phyloP scores from a whole-genome alignment of 2,888 invertebrate species.

The Yponomeuta plumbellus region DNA sequence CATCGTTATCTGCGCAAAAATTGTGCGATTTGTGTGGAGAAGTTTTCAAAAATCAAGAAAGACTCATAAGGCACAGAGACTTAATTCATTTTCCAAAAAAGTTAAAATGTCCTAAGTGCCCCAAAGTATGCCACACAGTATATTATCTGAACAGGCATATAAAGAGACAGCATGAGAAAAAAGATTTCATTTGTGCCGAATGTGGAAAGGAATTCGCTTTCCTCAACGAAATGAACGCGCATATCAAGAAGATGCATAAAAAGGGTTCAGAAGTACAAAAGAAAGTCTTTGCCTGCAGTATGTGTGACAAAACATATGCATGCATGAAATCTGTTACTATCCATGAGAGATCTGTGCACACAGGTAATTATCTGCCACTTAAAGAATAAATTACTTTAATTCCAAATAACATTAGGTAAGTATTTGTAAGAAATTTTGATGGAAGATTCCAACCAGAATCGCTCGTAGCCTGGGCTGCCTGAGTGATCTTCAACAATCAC shows the following conservation, averaged over 20 bases:
- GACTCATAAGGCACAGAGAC: conserved; percentile 44
- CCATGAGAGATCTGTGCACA: conserved; percentile 68
- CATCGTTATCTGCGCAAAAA: conserved; percentile 26
- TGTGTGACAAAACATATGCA: conserved; percentile 59
- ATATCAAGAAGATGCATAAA: conserved; percentile 53
- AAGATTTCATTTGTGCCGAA: conserved; percentile 50
- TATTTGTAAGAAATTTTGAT: no score
- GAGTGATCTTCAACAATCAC: no score
- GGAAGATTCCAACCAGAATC: no score
- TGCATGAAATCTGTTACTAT: conserved; percentile 58
- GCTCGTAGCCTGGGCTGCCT: no score
- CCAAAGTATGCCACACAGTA: conserved; percentile 41
- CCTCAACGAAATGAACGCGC: conserved; percentile 47
- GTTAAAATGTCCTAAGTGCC: conserved; percentile 51
- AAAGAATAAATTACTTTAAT: no score
- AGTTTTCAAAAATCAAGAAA: conserved; percentile 44
- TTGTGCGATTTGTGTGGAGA: conserved; percentile 61
- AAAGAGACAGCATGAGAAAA: conserved; percentile 49
- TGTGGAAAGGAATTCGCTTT: conserved; percentile 57
- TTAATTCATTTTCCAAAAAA: conserved; percentile 43
- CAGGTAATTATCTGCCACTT: conserved; percentile 41
- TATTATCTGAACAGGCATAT: conserved; percentile 54
- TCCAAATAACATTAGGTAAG: no score
- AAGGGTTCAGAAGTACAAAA: conserved; percentile 38
- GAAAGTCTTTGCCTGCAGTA: conserved; percentile 48